Evolutionary conservation across 2,113 vertebrate genomes (phyloP).

Genomic region (Hippopotamus amphibius): DNA sequence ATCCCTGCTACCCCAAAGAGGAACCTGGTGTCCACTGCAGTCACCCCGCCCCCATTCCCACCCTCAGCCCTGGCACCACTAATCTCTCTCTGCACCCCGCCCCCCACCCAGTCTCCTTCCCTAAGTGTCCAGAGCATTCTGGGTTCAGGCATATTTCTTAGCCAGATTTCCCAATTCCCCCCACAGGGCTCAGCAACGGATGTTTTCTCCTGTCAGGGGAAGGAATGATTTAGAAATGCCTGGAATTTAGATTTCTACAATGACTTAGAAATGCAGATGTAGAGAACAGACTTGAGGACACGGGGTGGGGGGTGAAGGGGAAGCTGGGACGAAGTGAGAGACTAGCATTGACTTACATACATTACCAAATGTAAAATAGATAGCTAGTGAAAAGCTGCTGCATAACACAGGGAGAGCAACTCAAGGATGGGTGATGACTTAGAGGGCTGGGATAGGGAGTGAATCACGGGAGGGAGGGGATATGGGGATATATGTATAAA

Average conservation of each 20-base stretch:
- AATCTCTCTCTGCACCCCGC: background rate
- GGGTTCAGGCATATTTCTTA: background rate
- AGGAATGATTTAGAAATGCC: background rate
- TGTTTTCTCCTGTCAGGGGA: background rate
- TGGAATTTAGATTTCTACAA: background rate
- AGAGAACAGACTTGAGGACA: no score
- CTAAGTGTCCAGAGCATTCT: background rate
- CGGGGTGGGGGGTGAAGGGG: no score
- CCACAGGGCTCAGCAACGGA: background rate
- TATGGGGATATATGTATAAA: no score
- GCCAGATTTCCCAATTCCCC: background rate
- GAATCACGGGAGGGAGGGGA: no score
- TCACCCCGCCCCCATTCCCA: background rate
- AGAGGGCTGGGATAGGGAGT: no score
- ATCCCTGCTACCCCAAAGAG: background rate
- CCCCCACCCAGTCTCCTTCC: background rate
- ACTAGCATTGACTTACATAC: no score
- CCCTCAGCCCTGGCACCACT: background rate
- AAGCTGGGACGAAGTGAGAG: no score
- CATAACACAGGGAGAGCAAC: no score
- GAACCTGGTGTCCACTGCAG: rapidly evolving
- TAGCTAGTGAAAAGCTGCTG: no score
- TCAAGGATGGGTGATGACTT: no score
- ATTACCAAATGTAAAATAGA: no score
- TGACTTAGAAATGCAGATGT: background rate